These are phyloP conservation scores for Parazoanthus swiftii DNA, from an alignment of 92 coral and sea anemone genomes.

Conservation along the genomic window DNA sequence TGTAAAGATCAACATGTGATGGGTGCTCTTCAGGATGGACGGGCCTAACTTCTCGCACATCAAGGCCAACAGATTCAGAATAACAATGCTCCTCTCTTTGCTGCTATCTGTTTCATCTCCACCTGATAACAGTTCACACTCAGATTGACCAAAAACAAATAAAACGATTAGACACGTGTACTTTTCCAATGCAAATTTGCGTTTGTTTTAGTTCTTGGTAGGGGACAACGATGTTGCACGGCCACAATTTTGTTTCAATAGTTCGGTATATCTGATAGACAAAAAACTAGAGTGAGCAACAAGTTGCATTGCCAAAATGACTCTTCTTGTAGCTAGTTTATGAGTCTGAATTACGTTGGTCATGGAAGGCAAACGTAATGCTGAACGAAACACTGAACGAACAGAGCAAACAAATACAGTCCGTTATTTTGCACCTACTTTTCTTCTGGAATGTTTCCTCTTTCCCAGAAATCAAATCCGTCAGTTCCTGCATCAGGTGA, in stretches of 20 bases:
- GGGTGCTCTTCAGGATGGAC: constrained; percentile 72
- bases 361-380: too few species aligned
- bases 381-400: too few species aligned
- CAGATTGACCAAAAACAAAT: neutral
- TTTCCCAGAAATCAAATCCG: constrained; percentile 52
- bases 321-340: too few species aligned
- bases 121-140: neutral
- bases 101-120: neutral
- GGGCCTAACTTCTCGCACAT: constrained; percentile 99
- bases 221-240: neutral
- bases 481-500: constrained; percentile 76
- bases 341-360: too few species aligned
- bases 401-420: neutral
- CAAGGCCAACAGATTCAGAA: constrained; percentile 76
- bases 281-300: too few species aligned
- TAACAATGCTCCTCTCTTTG: constrained; percentile 63
- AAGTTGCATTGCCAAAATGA: too few species aligned
- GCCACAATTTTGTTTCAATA: neutral
- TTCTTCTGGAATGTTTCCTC: constrained; percentile 25
- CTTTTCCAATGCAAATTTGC: neutral
- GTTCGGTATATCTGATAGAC: too few species aligned
- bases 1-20: constrained; percentile 78
- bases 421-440: constrained; percentile 19
- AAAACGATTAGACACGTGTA: neutral
- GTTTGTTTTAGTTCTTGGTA: neutral